Evolutionary conservation across 1,140 invertebrate species (phyloP), one percentile per base, ranked within the genome.

Genomic region (Zophobas atratus): DNA sequence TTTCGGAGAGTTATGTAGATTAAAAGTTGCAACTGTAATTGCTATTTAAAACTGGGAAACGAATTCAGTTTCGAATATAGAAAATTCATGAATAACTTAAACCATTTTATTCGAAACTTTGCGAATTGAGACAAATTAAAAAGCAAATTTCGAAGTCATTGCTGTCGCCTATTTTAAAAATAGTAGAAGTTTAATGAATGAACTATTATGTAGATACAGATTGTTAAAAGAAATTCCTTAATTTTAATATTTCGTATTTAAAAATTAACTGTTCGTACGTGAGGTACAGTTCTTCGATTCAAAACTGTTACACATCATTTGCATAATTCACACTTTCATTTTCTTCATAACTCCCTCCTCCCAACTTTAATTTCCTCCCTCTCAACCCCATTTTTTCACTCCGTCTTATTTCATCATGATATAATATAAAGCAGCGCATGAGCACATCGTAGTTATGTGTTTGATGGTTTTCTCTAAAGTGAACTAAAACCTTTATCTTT

Each of bases 11-110:
- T 86, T 86, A 86, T 86, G 85, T 84, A 86, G 85, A 86, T 86
- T 86, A 86, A 86, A 86, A 86, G 85, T 86, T 86, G 85, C 85
- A 85, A 86, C 83, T 85, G 84, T 86, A 86, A 86, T 86, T 85
- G 85, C 84, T 85, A 86, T 86, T 86, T 86, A 85, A 86, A 86
- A 85, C 84, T 84, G 77, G 84, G 81, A 79, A 79, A 78, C 77
- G 80, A 79, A 79, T 82, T 72, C 77, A 78, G 74, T 72, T 82
- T 79, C 78, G 77, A 67, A 70, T 53, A 75, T 75, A 75, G 74
- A 57, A 75, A 77, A 77, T 70, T 70, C 77, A 78, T 78, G 77
- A 78, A 78, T 78, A 78, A 78, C 71, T 78, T 75, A 53, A 70
- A 63, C 51, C 77, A 57, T 53, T 72, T 36, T n/a, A 53, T 48